These are phyloP conservation scores for Incurvaria masculella DNA, from an alignment of 2,888 invertebrate species.

Conservation along the genomic window DNA sequence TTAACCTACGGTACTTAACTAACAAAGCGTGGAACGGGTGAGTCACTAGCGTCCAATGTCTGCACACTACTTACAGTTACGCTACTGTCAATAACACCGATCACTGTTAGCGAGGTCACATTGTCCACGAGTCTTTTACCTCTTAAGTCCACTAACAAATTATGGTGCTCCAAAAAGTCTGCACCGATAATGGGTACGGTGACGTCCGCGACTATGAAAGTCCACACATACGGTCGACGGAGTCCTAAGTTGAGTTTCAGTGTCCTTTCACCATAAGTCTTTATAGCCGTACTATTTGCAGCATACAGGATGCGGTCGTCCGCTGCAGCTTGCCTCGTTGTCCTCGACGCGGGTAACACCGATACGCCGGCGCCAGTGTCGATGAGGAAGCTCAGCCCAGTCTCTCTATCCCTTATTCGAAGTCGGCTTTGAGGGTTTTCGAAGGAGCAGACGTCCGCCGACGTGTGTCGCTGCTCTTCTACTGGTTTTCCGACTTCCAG, in stretches of 20 bases:
- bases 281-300: slow-evolving; percentile 3
- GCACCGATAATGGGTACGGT: slow-evolving; percentile 5
- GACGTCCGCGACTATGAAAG: slow-evolving; percentile 4
- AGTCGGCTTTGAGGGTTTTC: too few species aligned
- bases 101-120: slow-evolving; percentile 1
- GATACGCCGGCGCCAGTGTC: too few species aligned
- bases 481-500: too few species aligned
- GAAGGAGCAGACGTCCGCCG: too few species aligned
- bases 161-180: slow-evolving; percentile 4
- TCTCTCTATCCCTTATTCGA: too few species aligned
- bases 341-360: too few species aligned
- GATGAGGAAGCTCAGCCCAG: too few species aligned
- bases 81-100: not conserved
- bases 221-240: slow-evolving; percentile 3
- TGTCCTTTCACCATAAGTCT: slow-evolving; percentile 2
- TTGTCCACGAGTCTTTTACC: slow-evolving; percentile 3
- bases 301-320: too few species aligned
- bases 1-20: not conserved
- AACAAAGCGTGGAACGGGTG: slow-evolving; percentile 1
- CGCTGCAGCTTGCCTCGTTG: too few species aligned
- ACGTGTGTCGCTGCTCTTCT: too few species aligned
- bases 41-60: not conserved
- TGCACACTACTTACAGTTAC: not conserved
- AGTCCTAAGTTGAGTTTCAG: slow-evolving; percentile 1
- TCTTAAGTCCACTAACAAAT: slow-evolving; percentile 9